phyloP scores from a whole-genome alignment of 2,113 vertebrate genomes.

The Lucifuga dentata region DNA sequence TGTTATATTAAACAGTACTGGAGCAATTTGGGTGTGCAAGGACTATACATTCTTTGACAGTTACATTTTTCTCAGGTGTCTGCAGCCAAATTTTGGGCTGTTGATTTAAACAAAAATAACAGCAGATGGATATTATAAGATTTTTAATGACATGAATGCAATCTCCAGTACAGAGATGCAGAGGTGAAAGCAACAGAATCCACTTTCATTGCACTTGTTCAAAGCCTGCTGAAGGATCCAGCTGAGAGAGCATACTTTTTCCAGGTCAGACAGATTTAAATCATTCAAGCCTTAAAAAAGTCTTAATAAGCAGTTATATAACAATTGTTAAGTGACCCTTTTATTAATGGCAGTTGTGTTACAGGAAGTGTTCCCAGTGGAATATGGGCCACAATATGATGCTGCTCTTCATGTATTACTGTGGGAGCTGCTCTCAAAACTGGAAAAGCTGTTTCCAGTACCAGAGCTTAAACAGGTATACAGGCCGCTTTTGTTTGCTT shows the following conservation, averaged over 20 bases:
- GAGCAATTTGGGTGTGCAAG: no score
- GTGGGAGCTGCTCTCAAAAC: conserved; percentile 82
- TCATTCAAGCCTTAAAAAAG: background rate
- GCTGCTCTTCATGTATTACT: conserved; percentile 81
- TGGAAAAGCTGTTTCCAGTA: conserved; percentile 79
- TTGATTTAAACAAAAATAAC: no score
- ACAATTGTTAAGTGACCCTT: background rate
- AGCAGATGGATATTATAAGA: no score
- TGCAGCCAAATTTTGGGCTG: no score
- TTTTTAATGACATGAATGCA: conserved; percentile 7
- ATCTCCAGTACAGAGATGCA: conserved; percentile 58
- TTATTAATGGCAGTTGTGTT: background rate
- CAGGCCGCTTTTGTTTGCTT: background rate
- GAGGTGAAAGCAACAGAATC: conserved; percentile 74
- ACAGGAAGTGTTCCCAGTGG: conserved; percentile 82
- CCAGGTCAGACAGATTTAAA: conserved; percentile 65
- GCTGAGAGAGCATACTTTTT: conserved; percentile 80
- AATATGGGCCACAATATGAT: conserved; percentile 85
- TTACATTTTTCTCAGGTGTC: no score
- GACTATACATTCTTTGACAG: no score
- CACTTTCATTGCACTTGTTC: conserved; percentile 77
- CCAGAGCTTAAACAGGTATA: conserved; percentile 81
- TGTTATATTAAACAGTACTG: no score
- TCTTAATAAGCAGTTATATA: background rate
- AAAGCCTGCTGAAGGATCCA: conserved; percentile 79